Percentiles rank a stretch among this genome's conserved stretches.
These are phyloP conservation scores for Enteromius fasciolatus DNA, from an alignment of 2,797 vertebrate species.

Conservation along the genomic window DNA sequence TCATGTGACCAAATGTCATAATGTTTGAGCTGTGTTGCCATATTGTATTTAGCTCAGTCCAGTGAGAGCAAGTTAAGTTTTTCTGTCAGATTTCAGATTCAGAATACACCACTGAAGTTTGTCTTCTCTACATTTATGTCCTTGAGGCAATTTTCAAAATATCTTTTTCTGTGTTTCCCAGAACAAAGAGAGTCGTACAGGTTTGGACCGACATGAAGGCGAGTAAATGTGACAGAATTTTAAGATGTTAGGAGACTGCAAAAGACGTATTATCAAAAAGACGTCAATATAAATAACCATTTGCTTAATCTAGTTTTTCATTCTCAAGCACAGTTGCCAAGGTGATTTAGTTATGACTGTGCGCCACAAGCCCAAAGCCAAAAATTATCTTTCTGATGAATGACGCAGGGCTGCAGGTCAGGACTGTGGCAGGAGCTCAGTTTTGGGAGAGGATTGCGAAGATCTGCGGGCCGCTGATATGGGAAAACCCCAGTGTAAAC, in stretches of 20 bases:
- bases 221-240: not conserved
- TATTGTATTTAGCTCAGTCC: not conserved
- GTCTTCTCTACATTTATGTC: not conserved
- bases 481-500: slow-evolving; percentile 18
- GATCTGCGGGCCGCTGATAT: slow-evolving; percentile 49
- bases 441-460: slow-evolving; percentile 19
- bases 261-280: slow-evolving; percentile 8
- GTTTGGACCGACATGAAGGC: not conserved
- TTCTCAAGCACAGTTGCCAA: slow-evolving; percentile 19
- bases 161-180: not conserved
- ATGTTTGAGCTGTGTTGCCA: not conserved
- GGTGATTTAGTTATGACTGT: slow-evolving; percentile 25
- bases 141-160: not conserved
- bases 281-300: slow-evolving; percentile 36
- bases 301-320: slow-evolving; percentile 37
- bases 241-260: slow-evolving; percentile 5
- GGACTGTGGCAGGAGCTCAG: slow-evolving; percentile 25
- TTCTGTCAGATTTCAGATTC: not conserved
- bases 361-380: not conserved
- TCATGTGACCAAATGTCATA: not conserved
- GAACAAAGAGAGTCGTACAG: not conserved
- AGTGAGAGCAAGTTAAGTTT: not conserved
- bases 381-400: slow-evolving; percentile 33
- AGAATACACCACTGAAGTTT: not conserved
- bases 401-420: slow-evolving; percentile 43